Base-by-base conservation (phyloP, 2,797 vertebrate genomes). In the Eidolon dupreanum region DNA sequence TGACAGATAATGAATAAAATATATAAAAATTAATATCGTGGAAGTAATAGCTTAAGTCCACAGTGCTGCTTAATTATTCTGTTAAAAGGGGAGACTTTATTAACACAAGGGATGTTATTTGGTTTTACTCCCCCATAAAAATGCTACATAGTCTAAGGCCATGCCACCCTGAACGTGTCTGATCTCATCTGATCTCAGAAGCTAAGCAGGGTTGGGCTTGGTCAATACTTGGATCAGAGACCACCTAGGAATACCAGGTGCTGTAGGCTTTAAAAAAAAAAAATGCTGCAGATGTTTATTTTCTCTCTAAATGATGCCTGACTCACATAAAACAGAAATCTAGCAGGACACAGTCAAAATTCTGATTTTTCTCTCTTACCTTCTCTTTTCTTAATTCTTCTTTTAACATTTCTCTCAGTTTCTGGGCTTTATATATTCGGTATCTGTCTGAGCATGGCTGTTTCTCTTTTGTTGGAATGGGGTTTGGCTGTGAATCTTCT, bases 401-500 rank as follows among this genome's bases (percentile, higher is more conserved):
- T 97, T 97, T 99, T 92, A 99, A 99, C 98, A 99, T 97, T 71
- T 99, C 99, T 96, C 99, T 97, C 92, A 99, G 98, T 97, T 99
- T 99, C 31, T 97, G 99, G 71, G 99, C 99, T 98, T 99, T 99
- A 74, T 99, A 99, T 53, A 99, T 98, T 95, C 99, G 99, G 90
- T 99, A 99, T 53, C 98, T 96, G 81, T 99, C 99, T 51, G 99
- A 99, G 4, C 98, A 99, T 0, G 3, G 65, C n/a, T 33, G 97
- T 79, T 98, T 98, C 41, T 98, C 97, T 96, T 98, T 98, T 43
- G 85, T 8, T 6, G 97, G 87, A 75, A 95, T 5, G 19, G 95
- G 16, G 68, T 97, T 97, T 8, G 38, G 74, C 66, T 94, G 95
- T 0, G 92, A 49, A 68, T 95, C 97, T 95, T 98, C 98, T 74